phyloP scores from a whole-genome alignment of 2,888 invertebrate genomes.

The Zele albiditarsus region DNA sequence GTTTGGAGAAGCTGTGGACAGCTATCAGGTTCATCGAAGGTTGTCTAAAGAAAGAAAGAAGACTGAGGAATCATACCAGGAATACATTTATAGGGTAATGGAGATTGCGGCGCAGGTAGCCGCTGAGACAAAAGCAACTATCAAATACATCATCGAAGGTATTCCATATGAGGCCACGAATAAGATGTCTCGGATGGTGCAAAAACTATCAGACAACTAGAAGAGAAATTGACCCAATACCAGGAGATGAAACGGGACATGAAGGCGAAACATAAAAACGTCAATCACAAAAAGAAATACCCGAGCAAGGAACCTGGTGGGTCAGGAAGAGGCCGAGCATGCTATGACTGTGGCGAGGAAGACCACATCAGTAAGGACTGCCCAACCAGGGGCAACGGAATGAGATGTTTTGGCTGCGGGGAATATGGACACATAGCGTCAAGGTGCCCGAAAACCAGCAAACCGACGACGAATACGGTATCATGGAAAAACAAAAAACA shows the following conservation, averaged over 20 bases:
- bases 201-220: background rate
- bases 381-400: conserved; percentile 44
- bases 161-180: conserved; percentile 1
- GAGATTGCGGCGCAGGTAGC: background rate
- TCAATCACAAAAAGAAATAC: background rate
- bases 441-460: conserved; percentile 33
- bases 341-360: conserved; percentile 50
- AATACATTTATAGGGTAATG: background rate
- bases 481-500: conserved; percentile 28
- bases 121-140: background rate
- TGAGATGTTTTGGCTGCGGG: conserved; percentile 52
- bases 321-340: conserved; percentile 9
- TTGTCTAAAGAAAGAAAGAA: background rate
- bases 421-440: conserved; percentile 49
- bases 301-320: no score
- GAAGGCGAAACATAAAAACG: background rate
- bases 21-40: background rate
- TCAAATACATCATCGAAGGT: background rate
- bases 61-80: background rate
- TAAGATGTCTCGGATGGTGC: background rate
- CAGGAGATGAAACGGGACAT: background rate
- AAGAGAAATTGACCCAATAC: background rate
- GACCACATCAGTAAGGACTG: conserved; percentile 46
- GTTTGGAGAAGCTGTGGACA: background rate
- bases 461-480: background rate